Conservation (phyloP, 1,140 invertebrate species). For the Chymomyza costata region DNA sequence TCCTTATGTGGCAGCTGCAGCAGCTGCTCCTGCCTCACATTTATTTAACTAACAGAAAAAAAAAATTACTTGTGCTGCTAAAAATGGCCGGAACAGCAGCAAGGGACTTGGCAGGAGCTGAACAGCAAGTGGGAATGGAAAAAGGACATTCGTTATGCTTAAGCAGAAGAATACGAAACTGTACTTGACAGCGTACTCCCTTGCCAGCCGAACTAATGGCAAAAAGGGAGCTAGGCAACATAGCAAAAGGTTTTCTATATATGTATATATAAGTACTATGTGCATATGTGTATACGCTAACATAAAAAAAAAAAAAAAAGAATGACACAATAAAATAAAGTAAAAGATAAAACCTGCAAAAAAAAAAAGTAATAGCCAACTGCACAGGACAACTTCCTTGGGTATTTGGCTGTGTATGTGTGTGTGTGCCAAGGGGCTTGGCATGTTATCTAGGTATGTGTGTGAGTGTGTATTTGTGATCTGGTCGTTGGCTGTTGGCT, state of each 20-base stretch:
- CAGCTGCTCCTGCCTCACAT: slow-evolving; percentile 58
- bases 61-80: slow-evolving; percentile 66
- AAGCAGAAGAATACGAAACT: slow-evolving; percentile 73
- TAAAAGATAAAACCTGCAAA: slow-evolving; percentile 31
- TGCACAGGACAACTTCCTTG: slow-evolving; percentile 45
- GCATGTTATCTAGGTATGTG: slow-evolving; percentile 9
- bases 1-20: slow-evolving; percentile 26
- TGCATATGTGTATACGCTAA: slow-evolving; percentile 25
- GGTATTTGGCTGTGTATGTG: not conserved
- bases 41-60: slow-evolving; percentile 74
- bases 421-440: slow-evolving; percentile 32
- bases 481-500: slow-evolving; percentile 51
- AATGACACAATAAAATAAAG: slow-evolving; percentile 32
- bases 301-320: slow-evolving; percentile 23
- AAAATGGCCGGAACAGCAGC: slow-evolving; percentile 12
- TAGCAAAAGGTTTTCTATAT: slow-evolving; percentile 36
- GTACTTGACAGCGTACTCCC: slow-evolving; percentile 59
- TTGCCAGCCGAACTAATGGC: slow-evolving; percentile 55
- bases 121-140: slow-evolving; percentile 24
- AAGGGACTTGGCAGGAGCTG: slow-evolving; percentile 38
- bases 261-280: slow-evolving; percentile 13
- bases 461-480: slow-evolving; percentile 24
- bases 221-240: slow-evolving; percentile 50
- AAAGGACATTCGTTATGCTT: slow-evolving; percentile 71
- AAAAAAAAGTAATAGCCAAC: slow-evolving; percentile 66